These are phyloP conservation scores for Pomacea canaliculata DNA, from an alignment of 2,888 invertebrate species.

Conservation along the genomic window DNA sequence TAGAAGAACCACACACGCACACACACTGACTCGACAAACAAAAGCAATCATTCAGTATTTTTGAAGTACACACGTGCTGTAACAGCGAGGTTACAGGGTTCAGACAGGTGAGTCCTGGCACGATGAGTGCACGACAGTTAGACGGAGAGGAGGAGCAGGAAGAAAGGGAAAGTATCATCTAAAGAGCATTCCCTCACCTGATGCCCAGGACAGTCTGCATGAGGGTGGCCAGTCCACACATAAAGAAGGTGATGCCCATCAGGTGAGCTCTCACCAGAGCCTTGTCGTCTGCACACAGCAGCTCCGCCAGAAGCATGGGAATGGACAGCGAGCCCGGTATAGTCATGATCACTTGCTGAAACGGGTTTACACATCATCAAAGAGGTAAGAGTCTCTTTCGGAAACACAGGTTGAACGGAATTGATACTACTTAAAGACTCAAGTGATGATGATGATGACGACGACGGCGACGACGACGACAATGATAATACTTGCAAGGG, in stretches of 20 bases:
- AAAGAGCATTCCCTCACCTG: conserved; percentile 35
- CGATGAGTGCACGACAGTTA: too few relatives aligned
- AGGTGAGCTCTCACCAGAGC: conserved; percentile 45
- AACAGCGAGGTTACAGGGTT: too few relatives aligned
- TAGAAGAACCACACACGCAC: not conserved
- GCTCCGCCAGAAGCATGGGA: conserved; percentile 43
- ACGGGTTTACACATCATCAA: not conserved
- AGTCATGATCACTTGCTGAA: conserved; percentile 53
- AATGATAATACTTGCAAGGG: too few relatives aligned
- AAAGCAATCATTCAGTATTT: too few relatives aligned
- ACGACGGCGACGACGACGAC: too few relatives aligned
- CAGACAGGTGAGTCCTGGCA: too few relatives aligned
- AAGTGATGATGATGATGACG: too few relatives aligned
- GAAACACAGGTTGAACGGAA: not conserved
- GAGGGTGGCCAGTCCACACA: conserved; percentile 52
- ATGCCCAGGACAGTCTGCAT: conserved; percentile 49
- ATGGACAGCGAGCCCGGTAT: conserved; percentile 48
- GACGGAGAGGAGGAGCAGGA: too few relatives aligned
- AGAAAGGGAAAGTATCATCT: not conserved
- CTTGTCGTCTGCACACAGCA: conserved; percentile 42
- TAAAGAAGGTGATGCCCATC: conserved; percentile 50
- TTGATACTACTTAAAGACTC: too few relatives aligned
- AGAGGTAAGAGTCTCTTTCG: not conserved
- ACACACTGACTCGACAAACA: not conserved
- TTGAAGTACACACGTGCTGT: too few relatives aligned